Percentiles rank a stretch among this genome's conserved stretches.
These are phyloP conservation scores for Dicerorhinus sumatrensis DNA, from an alignment of 2,113 vertebrate species.

Conservation along the genomic window DNA sequence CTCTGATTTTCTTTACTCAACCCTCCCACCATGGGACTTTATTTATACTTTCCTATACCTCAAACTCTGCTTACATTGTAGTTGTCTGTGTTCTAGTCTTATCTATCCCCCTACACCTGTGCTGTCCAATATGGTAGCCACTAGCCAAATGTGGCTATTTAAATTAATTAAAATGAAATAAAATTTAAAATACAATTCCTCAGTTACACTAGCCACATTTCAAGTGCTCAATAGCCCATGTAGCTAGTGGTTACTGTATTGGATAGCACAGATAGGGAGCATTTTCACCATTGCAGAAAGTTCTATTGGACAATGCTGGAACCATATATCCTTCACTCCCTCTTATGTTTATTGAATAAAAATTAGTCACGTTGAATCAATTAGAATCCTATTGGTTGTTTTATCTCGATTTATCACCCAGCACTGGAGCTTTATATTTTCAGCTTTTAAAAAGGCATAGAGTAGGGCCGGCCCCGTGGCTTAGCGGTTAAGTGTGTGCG, in stretches of 20 bases:
- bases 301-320: background rate
- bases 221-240: background rate
- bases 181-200: background rate
- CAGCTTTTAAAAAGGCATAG: background rate
- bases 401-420: conserved; percentile 34
- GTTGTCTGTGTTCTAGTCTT: background rate
- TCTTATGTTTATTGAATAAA: conserved; percentile 34
- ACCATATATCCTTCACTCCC: background rate
- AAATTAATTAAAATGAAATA: conserved; percentile 53
- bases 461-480: too few relatives aligned
- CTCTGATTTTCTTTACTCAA: background rate
- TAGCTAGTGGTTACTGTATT: background rate
- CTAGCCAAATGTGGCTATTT: background rate
- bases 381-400: conserved; percentile 29
- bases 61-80: background rate
- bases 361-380: conserved; percentile 8
- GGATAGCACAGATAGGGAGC: background rate
- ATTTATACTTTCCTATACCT: background rate
- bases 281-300: background rate
- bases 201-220: background rate
- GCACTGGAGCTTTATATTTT: background rate
- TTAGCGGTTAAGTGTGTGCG: too few relatives aligned
- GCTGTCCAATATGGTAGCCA: background rate
- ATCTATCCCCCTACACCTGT: background rate
- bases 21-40: background rate